A percentile compares a stretch with the other conserved stretches of the same genome.
Evolutionary conservation across 2,888 invertebrate genomes (phyloP).

Genomic region (Cacoxenus indagator): DNA sequence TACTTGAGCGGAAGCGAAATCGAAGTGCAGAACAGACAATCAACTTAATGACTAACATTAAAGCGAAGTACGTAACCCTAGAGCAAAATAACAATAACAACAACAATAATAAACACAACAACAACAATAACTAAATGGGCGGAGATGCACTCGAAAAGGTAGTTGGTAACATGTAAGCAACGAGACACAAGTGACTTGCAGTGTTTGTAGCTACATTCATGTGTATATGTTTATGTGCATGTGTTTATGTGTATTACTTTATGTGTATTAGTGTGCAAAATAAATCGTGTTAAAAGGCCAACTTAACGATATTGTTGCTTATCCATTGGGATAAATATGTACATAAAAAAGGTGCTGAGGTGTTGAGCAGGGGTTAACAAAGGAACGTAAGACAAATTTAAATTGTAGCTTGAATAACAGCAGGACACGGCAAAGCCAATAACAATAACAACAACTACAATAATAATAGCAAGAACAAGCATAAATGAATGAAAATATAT

Average conservation of each 20-base stretch:
- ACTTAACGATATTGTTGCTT: slow-evolving; percentile 28
- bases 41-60: not conserved
- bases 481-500: slow-evolving; percentile 3
- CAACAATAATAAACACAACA: not conserved
- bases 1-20: not conserved
- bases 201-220: not conserved
- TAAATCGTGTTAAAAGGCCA: slow-evolving; percentile 30
- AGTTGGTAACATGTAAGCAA: not conserved
- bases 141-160: slow-evolving; percentile 6
- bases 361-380: not conserved
- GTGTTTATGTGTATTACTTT: not conserved
- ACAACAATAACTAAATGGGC: not conserved
- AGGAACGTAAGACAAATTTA: not conserved
- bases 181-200: not conserved
- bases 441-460: not conserved
- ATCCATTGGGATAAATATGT: slow-evolving; percentile 23
- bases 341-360: not conserved
- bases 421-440: not conserved
- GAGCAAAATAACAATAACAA: not conserved
- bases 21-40: not conserved
- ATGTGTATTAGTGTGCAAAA: slow-evolving; percentile 15
- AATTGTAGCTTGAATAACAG: not conserved
- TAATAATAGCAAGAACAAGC: not conserved
- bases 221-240: not conserved
- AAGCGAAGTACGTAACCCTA: slow-evolving; percentile 7